A percentile compares a stretch with the other conserved stretches of the same genome.
phyloP scores from a whole-genome alignment of 2,888 invertebrate genomes.

The Tyria jacobaeae region DNA sequence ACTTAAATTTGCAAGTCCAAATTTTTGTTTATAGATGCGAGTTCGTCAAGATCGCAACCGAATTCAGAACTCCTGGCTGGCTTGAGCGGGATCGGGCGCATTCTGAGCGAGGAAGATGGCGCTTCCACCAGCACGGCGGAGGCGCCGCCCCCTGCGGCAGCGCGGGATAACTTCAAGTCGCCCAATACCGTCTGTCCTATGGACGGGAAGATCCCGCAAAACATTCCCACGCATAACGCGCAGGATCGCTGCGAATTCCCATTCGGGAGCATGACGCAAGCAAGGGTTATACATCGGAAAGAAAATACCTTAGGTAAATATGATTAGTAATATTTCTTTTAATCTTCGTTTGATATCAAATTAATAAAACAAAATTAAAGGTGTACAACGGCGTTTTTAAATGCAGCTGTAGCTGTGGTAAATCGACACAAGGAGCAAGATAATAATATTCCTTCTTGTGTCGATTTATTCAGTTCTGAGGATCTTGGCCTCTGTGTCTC shows the following conservation, averaged over 20 bases:
- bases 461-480: too few species aligned
- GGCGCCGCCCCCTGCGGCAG: constrained; percentile 40
- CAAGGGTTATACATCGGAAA: constrained; percentile 93
- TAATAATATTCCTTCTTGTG: too few species aligned
- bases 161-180: constrained; percentile 88
- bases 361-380: neutral
- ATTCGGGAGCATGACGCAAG: constrained; percentile 96
- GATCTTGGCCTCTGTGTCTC: too few species aligned
- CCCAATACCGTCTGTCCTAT: constrained; percentile 96
- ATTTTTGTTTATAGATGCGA: constrained; percentile 62
- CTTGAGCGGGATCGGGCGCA: constrained; percentile 75
- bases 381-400: neutral
- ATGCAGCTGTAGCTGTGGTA: too few species aligned
- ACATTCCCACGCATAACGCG: constrained; percentile 82
- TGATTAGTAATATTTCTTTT: neutral
- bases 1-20: neutral
- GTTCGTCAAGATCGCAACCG: constrained; percentile 70
- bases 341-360: neutral
- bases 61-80: constrained; percentile 73
- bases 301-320: constrained; percentile 85
- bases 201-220: constrained; percentile 90
- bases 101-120: constrained; percentile 64
- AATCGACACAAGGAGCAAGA: too few species aligned
- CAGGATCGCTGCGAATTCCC: constrained; percentile 90
- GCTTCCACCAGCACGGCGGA: constrained; percentile 57